phyloP scores from a whole-genome alignment of 2,113 vertebrate genomes.

The Seriola rivoliana region DNA sequence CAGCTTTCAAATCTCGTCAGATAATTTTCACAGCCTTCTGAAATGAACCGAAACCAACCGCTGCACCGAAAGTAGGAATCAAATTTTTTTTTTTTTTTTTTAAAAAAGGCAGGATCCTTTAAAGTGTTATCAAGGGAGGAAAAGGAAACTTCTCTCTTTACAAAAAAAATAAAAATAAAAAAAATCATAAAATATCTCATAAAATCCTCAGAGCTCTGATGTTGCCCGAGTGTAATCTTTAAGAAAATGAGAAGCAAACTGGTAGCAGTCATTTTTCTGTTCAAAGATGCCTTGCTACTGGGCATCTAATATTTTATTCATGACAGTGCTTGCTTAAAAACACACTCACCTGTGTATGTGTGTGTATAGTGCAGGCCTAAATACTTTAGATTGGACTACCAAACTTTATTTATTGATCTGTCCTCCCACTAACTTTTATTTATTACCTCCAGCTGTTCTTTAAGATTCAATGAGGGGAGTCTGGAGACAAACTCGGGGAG shows the following conservation, averaged over 20 bases:
- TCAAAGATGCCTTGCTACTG: neutral
- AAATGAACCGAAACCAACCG: neutral
- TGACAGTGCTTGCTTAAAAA: neutral
- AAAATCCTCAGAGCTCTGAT: neutral
- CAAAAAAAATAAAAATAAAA: too few relatives aligned
- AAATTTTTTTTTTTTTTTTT: neutral
- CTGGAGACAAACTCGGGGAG: neutral
- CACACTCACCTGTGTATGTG: conserved; percentile 5
- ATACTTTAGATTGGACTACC: conserved; percentile 1
- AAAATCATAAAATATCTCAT: too few relatives aligned
- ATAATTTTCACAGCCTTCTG: neutral
- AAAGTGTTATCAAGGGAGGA: neutral
- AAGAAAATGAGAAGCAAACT: neutral
- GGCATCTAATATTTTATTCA: conserved; percentile 33
- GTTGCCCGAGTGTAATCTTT: neutral
- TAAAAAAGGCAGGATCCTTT: neutral
- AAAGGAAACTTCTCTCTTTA: neutral
- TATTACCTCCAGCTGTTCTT: conserved; percentile 15
- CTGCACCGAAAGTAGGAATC: neutral
- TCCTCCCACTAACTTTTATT: conserved; percentile 5
- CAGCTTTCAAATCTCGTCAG: neutral
- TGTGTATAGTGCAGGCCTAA: neutral
- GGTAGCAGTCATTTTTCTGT: too few relatives aligned
- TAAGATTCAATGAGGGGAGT: conserved; percentile 4
- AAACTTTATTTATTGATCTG: conserved; percentile 41